phyloP scores from a whole-genome alignment of 2,797 vertebrate genomes.

The Arvicola amphibius region DNA sequence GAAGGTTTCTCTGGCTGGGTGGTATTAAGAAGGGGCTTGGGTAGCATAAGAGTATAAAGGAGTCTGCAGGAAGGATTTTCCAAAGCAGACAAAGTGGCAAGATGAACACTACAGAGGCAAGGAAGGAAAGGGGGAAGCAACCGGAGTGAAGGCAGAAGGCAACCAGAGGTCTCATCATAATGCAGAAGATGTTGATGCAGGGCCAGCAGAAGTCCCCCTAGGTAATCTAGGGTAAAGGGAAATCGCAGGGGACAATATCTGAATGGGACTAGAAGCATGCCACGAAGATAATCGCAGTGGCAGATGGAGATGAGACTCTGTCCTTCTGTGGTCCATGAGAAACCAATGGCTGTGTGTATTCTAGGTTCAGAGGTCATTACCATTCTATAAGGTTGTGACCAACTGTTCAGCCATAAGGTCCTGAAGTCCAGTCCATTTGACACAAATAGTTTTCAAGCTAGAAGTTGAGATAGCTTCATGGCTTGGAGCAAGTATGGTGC shows the following conservation, averaged over 20 bases:
- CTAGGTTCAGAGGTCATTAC: neutral
- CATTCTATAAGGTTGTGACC: neutral
- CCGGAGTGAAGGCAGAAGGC: neutral
- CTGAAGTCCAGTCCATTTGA: neutral
- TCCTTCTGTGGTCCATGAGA: neutral
- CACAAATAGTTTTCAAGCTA: neutral
- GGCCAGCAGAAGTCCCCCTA: neutral
- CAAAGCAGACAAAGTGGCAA: neutral
- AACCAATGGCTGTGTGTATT: neutral
- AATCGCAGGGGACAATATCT: neutral
- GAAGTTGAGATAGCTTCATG: neutral
- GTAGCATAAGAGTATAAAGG: neutral
- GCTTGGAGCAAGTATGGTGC: neutral
- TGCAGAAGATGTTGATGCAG: neutral
- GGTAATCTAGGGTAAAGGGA: no score
- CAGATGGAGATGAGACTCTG: neutral
- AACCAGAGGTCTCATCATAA: neutral
- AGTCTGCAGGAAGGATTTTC: neutral
- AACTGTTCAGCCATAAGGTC: neutral
- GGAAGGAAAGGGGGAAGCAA: neutral
- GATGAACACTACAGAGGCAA: neutral
- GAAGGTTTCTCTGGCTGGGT: neutral
- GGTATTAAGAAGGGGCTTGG: neutral
- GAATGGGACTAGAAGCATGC: neutral
- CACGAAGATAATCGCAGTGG: neutral